Base-by-base conservation (phyloP, 2,113 vertebrate species). In the Etheostoma cragini region DNA sequence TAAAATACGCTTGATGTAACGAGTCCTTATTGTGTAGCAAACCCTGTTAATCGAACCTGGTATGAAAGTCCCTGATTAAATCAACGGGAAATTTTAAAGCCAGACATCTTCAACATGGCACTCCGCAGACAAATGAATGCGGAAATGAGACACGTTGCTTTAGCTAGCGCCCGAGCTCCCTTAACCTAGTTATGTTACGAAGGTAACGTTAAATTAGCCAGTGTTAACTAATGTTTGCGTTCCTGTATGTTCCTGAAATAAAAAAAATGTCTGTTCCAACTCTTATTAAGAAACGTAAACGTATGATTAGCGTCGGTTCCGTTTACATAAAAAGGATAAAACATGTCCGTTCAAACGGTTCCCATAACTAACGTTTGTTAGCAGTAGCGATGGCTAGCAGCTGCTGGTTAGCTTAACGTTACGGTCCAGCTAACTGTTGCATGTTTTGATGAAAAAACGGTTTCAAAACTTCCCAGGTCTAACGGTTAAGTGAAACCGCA, bases 111-210 rank as follows among this genome's bases (percentile, higher is more conserved):
- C 91, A 91, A 93, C 91, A 92, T 88, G 93, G 93, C 68, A 64
- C 73, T 90, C 83, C n/a, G 54, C 82, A 60, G 78, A 89, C 87
- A 87, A 91, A 90, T 93, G 90, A 94, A 94, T 89, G 92, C 92
- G 93, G 93, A 94, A 94, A 93, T 93, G 90, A 91, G 93, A 94
- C 93, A 93, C 93, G 93, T 93, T 94, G 93, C 93, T 88, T 89
- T 87, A 93, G 89, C 91, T 87, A 75, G 71, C 82, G 63, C 80
- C 71, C 83, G 73, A 90, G 89, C 82, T 87, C 75, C 84, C 72
- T 69, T 73, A 87, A 84, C 69, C 79, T 86, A 92, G 73, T 93
- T 83, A 84, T 83, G 62, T 93, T 84, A 83, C 84, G 62, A 77
- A 86, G 78, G 71, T 76, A 22, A 42, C 38, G 38, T 42, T 42